These are phyloP conservation scores for Elgaria multicarinata DNA, from an alignment of 2,113 vertebrate species.

Conservation along the genomic window DNA sequence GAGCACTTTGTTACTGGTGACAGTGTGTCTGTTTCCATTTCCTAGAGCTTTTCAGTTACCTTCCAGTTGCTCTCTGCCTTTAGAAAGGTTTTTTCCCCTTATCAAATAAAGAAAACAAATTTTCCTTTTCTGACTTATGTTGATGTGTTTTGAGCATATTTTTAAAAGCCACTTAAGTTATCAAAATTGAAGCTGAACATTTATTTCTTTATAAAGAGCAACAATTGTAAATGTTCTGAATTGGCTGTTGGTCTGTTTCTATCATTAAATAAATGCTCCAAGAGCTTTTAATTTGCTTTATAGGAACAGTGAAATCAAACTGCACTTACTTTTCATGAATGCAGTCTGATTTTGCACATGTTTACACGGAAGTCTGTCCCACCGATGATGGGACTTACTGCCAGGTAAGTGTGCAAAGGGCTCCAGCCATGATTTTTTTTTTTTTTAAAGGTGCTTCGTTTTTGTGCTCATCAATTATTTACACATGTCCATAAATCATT, in stretches of 20 bases:
- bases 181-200: background rate
- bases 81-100: background rate
- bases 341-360: background rate
- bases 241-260: background rate
- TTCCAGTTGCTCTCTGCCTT: background rate
- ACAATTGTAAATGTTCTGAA: background rate
- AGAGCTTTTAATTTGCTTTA: background rate
- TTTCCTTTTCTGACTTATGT: background rate
- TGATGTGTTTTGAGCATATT: background rate
- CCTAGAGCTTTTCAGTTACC: background rate
- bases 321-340: background rate
- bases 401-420: background rate
- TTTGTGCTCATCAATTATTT: slow-evolving; percentile 25
- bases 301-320: background rate
- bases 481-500: slow-evolving; percentile 7
- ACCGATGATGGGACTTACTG: background rate
- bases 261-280: background rate
- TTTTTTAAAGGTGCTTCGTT: slow-evolving; percentile 5
- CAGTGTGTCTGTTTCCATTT: background rate
- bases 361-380: background rate
- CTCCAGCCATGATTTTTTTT: background rate
- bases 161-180: background rate
- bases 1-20: background rate
- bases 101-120: background rate
- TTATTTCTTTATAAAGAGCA: background rate